Evolutionary conservation across 1,140 invertebrate species (phyloP).

Genomic region (Subanguina moxae): DNA sequence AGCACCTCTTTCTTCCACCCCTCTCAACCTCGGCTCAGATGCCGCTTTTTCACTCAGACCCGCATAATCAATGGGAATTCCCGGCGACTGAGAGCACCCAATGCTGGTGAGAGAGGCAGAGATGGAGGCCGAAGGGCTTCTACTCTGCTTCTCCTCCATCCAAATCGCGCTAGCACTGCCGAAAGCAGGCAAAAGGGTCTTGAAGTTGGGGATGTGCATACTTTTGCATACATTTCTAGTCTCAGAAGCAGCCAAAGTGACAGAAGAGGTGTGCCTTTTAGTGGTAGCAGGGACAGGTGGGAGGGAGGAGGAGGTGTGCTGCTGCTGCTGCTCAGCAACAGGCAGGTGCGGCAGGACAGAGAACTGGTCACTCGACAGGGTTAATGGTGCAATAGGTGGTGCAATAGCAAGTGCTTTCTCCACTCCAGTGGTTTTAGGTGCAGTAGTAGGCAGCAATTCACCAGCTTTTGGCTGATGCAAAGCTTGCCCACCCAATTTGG

Average conservation of each 20-base stretch:
- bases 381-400: conserved; percentile 11
- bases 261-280: too few relatives aligned
- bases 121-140: not conserved
- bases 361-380: not conserved
- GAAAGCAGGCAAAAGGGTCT: conserved; percentile 36
- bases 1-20: not conserved
- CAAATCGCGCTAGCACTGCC: conserved; percentile 30
- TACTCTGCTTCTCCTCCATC: conserved; percentile 1
- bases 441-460: conserved; percentile 1
- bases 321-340: too few relatives aligned
- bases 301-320: not conserved
- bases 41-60: not conserved
- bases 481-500: too few relatives aligned
- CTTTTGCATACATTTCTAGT: conserved; percentile 26
- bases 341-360: too few relatives aligned
- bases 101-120: too few relatives aligned
- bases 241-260: not conserved
- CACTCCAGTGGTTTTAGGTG: conserved; percentile 18
- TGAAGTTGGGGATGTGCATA: conserved; percentile 41
- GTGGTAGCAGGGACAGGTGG: not conserved
- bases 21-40: not conserved
- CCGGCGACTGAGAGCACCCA: too few relatives aligned
- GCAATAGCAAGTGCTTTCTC: not conserved
- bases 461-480: too few relatives aligned
- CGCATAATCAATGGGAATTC: too few relatives aligned